A percentile compares a stretch with the other conserved stretches of the same genome.
These are phyloP conservation scores for Morpho helenor DNA, from an alignment of 2,888 invertebrate species.

Conservation along the genomic window DNA sequence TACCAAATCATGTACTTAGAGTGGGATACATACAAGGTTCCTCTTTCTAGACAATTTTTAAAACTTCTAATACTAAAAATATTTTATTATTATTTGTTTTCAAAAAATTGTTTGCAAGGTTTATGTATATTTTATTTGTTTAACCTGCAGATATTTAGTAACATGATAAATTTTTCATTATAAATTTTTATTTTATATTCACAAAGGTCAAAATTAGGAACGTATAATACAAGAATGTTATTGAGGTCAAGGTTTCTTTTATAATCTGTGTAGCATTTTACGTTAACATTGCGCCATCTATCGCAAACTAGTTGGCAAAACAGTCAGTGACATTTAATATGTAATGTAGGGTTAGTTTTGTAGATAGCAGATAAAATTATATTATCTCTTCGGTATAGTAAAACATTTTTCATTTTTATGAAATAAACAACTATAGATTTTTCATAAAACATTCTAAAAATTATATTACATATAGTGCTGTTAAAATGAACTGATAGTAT, in stretches of 20 bases:
- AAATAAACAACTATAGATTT: constrained; percentile 15
- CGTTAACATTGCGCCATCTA: constrained; percentile 20
- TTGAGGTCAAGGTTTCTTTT: neutral
- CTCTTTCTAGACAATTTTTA: too few species aligned
- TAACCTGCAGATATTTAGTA: too few species aligned
- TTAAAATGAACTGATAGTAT: constrained; percentile 20
- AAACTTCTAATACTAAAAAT: too few species aligned
- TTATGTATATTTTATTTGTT: too few species aligned
- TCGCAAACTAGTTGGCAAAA: constrained; percentile 9
- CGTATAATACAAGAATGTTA: neutral
- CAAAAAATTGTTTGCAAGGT: too few species aligned
- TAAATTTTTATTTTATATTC: too few species aligned
- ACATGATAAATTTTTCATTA: too few species aligned
- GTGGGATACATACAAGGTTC: too few species aligned
- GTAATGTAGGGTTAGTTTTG: constrained; percentile 10
- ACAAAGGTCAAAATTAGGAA: too few species aligned
- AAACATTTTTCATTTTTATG: constrained; percentile 15
- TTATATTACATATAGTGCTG: constrained; percentile 9
- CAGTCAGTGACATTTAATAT: constrained; percentile 18
- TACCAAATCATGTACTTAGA: too few species aligned
- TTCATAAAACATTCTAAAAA: constrained; percentile 7
- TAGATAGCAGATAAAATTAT: constrained; percentile 16
- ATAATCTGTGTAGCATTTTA: neutral
- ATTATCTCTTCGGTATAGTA: constrained; percentile 12
- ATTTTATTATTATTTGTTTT: too few species aligned